Evolutionary conservation across 2,888 invertebrate genomes (phyloP).

Genomic region (Pollenia amentaria): DNA sequence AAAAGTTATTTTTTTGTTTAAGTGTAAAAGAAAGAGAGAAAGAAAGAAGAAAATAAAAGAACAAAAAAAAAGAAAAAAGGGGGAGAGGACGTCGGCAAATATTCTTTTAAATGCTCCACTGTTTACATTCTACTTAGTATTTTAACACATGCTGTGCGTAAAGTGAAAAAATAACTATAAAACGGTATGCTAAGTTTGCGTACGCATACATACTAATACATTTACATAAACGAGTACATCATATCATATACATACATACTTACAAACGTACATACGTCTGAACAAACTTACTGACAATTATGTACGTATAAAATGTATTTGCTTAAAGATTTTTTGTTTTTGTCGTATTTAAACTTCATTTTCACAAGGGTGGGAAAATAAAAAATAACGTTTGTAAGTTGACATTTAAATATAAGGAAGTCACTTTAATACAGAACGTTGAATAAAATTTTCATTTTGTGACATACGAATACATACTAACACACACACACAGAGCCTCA

Average conservation of each 20-base stretch:
- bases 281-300: not conserved
- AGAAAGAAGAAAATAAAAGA: not conserved
- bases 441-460: conserved; percentile 47
- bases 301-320: conserved; percentile 20
- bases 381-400: conserved; percentile 16
- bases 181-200: conserved; percentile 38
- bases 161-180: conserved; percentile 59
- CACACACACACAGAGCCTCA: not conserved
- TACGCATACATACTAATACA: not conserved
- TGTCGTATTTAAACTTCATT: conserved; percentile 6
- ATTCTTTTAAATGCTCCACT: conserved; percentile 42
- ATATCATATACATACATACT: not conserved
- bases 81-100: not conserved
- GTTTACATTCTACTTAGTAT: conserved; percentile 52
- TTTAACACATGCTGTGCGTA: conserved; percentile 67
- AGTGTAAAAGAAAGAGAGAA: not conserved
- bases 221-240: no score
- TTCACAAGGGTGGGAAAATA: conserved; percentile 13
- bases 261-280: not conserved
- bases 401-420: conserved; percentile 62
- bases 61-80: no score
- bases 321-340: conserved; percentile 16
- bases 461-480: conserved; percentile 2
- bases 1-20: not conserved
- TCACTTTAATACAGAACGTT: conserved; percentile 38